phyloP scores from a whole-genome alignment of 2,888 invertebrate species.

The Tribolium freemani region DNA sequence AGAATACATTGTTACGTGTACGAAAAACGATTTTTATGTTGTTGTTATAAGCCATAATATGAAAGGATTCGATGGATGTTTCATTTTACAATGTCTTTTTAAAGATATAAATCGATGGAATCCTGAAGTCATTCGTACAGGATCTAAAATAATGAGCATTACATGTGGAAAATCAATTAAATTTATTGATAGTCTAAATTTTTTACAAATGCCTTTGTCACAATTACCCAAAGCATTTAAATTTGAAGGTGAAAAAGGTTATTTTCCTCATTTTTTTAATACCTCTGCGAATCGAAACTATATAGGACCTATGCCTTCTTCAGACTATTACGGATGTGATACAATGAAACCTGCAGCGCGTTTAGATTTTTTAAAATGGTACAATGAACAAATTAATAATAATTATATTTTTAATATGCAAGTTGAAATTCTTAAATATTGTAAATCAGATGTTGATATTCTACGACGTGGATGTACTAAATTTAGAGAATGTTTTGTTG shows the following conservation, averaged over 20 bases:
- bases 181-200: constrained; percentile 20
- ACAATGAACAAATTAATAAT: constrained; percentile 34
- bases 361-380: constrained; percentile 49
- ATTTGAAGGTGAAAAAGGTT: constrained; percentile 30
- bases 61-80: constrained; percentile 17
- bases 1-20: not conserved
- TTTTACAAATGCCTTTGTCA: constrained; percentile 16
- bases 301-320: constrained; percentile 46
- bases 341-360: constrained; percentile 42
- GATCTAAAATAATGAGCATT: constrained; percentile 30
- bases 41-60: constrained; percentile 33
- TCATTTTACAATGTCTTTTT: not conserved
- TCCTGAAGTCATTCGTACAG: constrained; percentile 29
- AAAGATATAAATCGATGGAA: constrained; percentile 12
- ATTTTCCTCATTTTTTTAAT: constrained; percentile 27
- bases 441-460: constrained; percentile 39
- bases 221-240: constrained; percentile 36
- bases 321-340: constrained; percentile 48
- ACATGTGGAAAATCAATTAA: constrained; percentile 1
- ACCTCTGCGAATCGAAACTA: constrained; percentile 50
- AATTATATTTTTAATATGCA: constrained; percentile 34
- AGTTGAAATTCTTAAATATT: constrained; percentile 36
- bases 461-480: constrained; percentile 24
- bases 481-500: constrained; percentile 19
- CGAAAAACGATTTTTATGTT: not conserved